Evolutionary conservation across 2,888 invertebrate species (phyloP).

Genomic region (Unio delphinus): DNA sequence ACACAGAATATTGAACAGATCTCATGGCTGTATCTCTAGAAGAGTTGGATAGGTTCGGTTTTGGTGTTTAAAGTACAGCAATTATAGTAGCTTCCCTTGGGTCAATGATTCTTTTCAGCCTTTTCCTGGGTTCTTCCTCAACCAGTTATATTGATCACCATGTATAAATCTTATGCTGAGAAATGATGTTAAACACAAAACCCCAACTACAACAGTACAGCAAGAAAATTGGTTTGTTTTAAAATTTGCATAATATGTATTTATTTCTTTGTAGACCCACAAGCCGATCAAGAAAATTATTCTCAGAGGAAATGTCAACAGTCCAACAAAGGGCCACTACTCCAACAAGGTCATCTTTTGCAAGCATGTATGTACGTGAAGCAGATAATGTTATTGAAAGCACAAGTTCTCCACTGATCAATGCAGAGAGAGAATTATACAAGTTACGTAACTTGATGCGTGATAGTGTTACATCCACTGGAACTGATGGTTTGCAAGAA

Average conservation of each 20-base stretch:
- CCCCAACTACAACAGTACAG: too few relatives aligned
- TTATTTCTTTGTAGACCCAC: conserved; percentile 22
- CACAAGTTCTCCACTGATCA: conserved; percentile 49
- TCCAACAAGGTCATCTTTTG: conserved; percentile 15
- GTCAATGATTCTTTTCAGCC: too few relatives aligned
- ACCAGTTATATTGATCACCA: too few relatives aligned
- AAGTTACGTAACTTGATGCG: conserved; percentile 47
- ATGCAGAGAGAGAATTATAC: conserved; percentile 57
- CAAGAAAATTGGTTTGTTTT: too few relatives aligned
- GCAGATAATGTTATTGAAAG: conserved; percentile 26
- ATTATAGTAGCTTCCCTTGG: too few relatives aligned
- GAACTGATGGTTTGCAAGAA: conserved; percentile 21
- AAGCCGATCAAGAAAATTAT: conserved; percentile 1
- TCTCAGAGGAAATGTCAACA: conserved; percentile 8
- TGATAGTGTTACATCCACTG: conserved; percentile 27
- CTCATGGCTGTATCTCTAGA: too few relatives aligned
- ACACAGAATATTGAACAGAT: too few relatives aligned
- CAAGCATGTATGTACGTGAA: conserved; percentile 15
- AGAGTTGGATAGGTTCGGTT: too few relatives aligned
- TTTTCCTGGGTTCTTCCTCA: too few relatives aligned
- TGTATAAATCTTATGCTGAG: too few relatives aligned
- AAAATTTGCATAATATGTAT: neutral
- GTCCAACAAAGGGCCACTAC: conserved; percentile 13
- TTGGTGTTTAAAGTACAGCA: too few relatives aligned
- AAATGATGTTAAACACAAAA: too few relatives aligned